Evolutionary conservation across 2,888 invertebrate species (phyloP).

Genomic region (Myathropa florea): DNA sequence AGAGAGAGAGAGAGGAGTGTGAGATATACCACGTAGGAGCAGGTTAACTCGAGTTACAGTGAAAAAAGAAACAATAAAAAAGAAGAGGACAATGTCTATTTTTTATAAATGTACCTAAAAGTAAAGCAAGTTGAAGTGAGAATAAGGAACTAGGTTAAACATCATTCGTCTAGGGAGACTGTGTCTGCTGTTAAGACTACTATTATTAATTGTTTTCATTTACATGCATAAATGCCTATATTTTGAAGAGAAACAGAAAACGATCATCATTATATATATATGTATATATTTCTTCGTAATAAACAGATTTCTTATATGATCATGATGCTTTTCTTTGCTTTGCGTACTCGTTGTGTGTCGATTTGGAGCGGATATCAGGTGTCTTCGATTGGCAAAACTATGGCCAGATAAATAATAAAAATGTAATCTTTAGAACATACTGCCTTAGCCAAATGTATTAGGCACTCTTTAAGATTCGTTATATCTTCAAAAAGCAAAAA

Average conservation of each 20-base stretch:
- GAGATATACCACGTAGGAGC: background rate
- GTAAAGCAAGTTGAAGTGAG: conserved; percentile 25
- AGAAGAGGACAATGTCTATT: conserved; percentile 53
- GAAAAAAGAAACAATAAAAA: background rate
- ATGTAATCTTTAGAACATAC: too few species aligned
- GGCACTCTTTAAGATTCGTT: too few species aligned
- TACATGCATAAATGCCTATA: conserved; percentile 40
- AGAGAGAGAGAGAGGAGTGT: background rate
- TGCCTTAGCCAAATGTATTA: too few species aligned
- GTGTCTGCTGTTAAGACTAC: conserved; percentile 60
- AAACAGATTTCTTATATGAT: conserved; percentile 50
- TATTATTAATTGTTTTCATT: conserved; percentile 39
- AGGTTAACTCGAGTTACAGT: background rate
- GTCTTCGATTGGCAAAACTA: too few species aligned
- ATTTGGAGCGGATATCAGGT: too few species aligned
- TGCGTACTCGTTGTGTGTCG: too few species aligned
- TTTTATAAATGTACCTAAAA: conserved; percentile 63
- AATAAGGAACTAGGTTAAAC: conserved; percentile 24
- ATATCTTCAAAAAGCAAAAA: too few species aligned
- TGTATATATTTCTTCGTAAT: conserved; percentile 52
- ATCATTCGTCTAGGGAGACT: conserved; percentile 40
- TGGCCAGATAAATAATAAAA: too few species aligned
- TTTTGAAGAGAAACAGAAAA: conserved; percentile 37
- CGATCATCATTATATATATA: conserved; percentile 59
- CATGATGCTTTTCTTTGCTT: background rate